These are phyloP conservation scores for Rhynchophorus ferrugineus DNA, from an alignment of 1,140 invertebrate genomes.

Conservation along the genomic window DNA sequence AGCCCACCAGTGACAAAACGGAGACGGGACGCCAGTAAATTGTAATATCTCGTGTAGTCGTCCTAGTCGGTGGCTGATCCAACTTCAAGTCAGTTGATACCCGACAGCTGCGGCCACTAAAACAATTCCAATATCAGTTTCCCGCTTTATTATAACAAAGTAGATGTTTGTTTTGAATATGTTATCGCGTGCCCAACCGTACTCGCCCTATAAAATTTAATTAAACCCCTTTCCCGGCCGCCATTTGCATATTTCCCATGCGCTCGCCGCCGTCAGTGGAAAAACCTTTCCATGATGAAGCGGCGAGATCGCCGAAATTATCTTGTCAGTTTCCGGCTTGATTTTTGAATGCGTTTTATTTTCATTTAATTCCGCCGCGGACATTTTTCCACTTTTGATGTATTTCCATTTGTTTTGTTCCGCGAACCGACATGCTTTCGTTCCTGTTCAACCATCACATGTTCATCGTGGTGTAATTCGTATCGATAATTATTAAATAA, in stretches of 20 bases:
- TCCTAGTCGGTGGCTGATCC: background rate
- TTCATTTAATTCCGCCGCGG: too few species aligned
- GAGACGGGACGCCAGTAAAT: too few species aligned
- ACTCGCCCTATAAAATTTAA: background rate
- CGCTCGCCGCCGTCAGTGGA: background rate
- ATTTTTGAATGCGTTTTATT: too few species aligned
- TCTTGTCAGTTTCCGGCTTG: background rate
- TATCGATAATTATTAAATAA: too few species aligned
- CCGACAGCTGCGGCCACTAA: background rate
- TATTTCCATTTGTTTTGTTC: too few species aligned
- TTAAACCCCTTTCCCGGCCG: background rate
- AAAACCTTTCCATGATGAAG: background rate
- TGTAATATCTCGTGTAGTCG: too few species aligned
- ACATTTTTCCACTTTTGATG: too few species aligned
- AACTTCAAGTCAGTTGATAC: background rate
- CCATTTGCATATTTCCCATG: background rate
- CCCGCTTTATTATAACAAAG: background rate
- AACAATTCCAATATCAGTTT: background rate
- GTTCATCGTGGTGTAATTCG: too few species aligned
- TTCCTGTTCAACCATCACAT: too few species aligned
- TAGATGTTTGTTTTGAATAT: background rate
- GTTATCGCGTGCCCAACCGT: background rate
- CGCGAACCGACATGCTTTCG: too few species aligned
- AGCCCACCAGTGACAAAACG: too few species aligned
- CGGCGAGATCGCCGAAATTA: background rate